Evolutionary conservation across 2,113 vertebrate genomes (phyloP).

Genomic region (Fukomys damarensis): DNA sequence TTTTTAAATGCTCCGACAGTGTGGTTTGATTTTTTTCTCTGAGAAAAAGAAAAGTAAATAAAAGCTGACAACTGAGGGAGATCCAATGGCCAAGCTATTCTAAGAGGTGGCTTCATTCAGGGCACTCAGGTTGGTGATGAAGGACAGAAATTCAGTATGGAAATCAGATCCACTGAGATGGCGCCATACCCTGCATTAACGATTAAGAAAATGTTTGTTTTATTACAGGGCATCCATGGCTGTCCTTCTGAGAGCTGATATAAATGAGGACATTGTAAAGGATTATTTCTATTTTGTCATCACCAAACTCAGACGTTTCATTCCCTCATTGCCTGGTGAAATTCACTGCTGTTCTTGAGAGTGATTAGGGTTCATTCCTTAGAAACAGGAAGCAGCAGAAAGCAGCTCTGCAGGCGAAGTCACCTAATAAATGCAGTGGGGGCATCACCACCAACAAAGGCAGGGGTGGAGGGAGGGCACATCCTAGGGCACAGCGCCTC

Average conservation of each 20-base stretch:
- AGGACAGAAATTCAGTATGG: neutral
- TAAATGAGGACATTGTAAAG: neutral
- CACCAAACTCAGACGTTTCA: neutral
- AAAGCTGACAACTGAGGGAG: conserved; percentile 42
- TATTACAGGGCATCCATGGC: neutral
- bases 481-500: rapidly evolving
- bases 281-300: conserved; percentile 20
- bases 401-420: neutral
- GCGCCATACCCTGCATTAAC: too few relatives aligned
- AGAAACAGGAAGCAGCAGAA: conserved; percentile 25
- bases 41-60: conserved; percentile 45
- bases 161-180: neutral
- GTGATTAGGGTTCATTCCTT: neutral
- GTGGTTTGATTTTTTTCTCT: conserved; percentile 59
- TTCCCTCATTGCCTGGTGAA: neutral
- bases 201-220: neutral
- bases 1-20: conserved; percentile 63
- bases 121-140: neutral
- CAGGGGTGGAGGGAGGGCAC: rapidly evolving
- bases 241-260: neutral
- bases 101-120: neutral
- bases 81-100: neutral
- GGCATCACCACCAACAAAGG: neutral
- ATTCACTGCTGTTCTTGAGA: neutral
- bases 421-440: neutral